A percentile compares a stretch with the other conserved stretches of the same genome.
Evolutionary conservation across 2,888 invertebrate genomes (phyloP).

Genomic region (Spodoptera picta): DNA sequence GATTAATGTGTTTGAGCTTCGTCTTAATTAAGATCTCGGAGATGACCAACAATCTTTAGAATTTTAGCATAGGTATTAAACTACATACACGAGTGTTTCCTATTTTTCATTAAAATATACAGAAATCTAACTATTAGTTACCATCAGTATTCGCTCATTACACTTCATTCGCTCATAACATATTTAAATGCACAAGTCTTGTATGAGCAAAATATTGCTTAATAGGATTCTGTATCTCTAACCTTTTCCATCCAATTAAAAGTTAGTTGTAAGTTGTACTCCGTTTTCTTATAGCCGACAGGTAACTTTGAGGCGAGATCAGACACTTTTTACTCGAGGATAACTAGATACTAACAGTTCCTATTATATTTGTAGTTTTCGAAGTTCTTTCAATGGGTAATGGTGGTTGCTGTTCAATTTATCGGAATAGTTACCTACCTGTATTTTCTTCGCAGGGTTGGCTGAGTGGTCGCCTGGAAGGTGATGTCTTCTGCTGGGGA

Average conservation of each 20-base stretch:
- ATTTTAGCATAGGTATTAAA: too few species aligned
- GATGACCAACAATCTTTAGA: too few species aligned
- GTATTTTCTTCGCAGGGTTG: slow-evolving; percentile 80
- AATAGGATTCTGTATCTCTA: neutral
- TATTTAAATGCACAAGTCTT: neutral
- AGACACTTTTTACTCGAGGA: neutral
- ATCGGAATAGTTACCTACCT: slow-evolving; percentile 80
- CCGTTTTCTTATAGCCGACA: neutral
- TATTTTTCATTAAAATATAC: too few species aligned
- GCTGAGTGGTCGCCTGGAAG: slow-evolving; percentile 79
- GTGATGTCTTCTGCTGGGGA: slow-evolving; percentile 78
- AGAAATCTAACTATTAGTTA: too few species aligned
- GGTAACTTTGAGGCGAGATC: neutral
- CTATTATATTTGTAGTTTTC: too few species aligned
- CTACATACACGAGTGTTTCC: too few species aligned
- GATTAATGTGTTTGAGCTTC: too few species aligned
- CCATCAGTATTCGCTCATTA: too few species aligned
- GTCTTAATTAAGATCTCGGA: too few species aligned
- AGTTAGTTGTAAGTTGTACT: slow-evolving; percentile 1
- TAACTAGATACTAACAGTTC: neutral
- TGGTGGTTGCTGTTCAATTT: too few species aligned
- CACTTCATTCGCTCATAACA: neutral
- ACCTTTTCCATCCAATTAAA: slow-evolving; percentile 8
- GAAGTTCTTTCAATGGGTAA: too few species aligned
- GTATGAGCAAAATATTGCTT: neutral